A percentile compares a stretch with the other conserved stretches of the same genome.
Conservation (phyloP, 2,888 invertebrate genomes). For the Odontocerum albicorne region DNA sequence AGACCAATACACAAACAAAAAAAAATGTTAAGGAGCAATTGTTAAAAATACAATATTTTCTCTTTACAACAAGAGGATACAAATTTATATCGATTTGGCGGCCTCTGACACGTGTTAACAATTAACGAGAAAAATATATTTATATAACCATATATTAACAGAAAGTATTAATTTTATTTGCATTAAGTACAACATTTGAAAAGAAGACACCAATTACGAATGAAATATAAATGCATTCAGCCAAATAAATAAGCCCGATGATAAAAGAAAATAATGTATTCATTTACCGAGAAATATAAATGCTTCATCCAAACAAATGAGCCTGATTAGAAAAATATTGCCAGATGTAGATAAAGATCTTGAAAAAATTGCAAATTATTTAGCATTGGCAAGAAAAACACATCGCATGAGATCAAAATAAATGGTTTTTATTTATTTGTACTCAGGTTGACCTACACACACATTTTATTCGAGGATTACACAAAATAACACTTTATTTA, state of each 20-base stretch:
- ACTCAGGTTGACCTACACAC: slow-evolving; percentile 35
- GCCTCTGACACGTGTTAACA: slow-evolving; percentile 5
- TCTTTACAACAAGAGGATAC: neutral
- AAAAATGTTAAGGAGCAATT: no score
- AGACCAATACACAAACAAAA: no score
- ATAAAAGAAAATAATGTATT: no score
- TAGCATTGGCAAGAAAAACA: slow-evolving; percentile 41
- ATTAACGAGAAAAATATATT: slow-evolving; percentile 13
- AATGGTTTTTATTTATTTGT: slow-evolving; percentile 39
- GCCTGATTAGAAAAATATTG: slow-evolving; percentile 9
- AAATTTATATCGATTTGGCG: neutral
- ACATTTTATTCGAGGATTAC: slow-evolving; percentile 6
- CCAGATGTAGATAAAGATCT: slow-evolving; percentile 11
- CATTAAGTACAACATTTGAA: slow-evolving; percentile 23
- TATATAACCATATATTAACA: slow-evolving; percentile 17
- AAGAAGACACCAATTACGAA: slow-evolving; percentile 11
- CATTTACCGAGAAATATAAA: no score
- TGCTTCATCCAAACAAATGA: no score
- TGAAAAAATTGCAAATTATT: slow-evolving; percentile 18
- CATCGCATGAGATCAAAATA: slow-evolving; percentile 39
- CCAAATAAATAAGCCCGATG: no score
- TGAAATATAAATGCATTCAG: slow-evolving; percentile 10
- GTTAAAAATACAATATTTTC: neutral
- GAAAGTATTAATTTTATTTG: slow-evolving; percentile 14
- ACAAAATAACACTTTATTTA: neutral